phyloP scores from a whole-genome alignment of 2,797 vertebrate species.

The Scomberomorus guttatus region DNA sequence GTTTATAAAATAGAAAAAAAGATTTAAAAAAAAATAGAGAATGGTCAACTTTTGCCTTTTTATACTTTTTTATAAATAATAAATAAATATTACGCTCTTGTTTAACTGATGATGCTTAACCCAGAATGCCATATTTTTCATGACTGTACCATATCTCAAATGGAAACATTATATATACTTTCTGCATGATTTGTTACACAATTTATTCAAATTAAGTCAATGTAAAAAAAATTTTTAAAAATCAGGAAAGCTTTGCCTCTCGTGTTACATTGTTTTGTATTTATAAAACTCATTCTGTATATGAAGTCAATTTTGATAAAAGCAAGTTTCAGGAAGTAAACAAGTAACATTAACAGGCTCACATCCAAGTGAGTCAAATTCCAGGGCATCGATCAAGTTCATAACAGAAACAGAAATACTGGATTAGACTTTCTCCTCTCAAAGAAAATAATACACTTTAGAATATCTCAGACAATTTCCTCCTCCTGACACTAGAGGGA shows the following conservation, averaged over 20 bases:
- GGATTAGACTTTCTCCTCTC: background rate
- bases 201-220: background rate
- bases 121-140: background rate
- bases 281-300: background rate
- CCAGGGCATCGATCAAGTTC: background rate
- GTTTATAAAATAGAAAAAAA: too few species aligned
- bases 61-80: too few species aligned
- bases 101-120: background rate
- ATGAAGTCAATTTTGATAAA: background rate
- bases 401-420: slow-evolving; percentile 8
- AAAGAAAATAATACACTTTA: background rate
- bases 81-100: too few species aligned
- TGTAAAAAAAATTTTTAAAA: too few species aligned
- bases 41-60: too few species aligned
- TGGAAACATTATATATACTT: background rate
- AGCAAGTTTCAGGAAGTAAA: background rate
- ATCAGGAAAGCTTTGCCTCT: background rate
- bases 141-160: background rate
- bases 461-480: slow-evolving; percentile 13
- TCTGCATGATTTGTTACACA: background rate
- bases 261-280: background rate
- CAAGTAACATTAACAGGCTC: background rate
- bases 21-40: too few species aligned
- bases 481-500: slow-evolving; percentile 55
- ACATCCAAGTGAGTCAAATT: slow-evolving; percentile 1